Percentiles rank a stretch among this genome's conserved stretches.
phyloP scores from a whole-genome alignment of 2,113 vertebrate species.

The Dolichallabes microphthalmus region DNA sequence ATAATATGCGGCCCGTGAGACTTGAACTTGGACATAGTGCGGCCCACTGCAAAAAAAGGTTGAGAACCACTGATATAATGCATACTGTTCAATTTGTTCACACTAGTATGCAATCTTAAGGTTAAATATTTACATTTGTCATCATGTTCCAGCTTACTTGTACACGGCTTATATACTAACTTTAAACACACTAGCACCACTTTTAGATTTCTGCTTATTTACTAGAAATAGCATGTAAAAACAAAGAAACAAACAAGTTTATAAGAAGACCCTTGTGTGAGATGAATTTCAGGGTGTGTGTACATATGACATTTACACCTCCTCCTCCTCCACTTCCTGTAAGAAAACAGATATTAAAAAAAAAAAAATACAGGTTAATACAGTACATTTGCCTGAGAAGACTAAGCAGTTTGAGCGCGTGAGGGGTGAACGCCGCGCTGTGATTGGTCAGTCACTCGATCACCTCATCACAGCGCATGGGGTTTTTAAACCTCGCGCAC shows the following conservation, averaged over 20 bases:
- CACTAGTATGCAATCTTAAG: background rate
- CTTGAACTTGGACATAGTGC: too few relatives aligned
- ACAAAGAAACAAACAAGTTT: background rate
- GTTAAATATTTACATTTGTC: background rate
- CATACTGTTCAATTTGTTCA: too few relatives aligned
- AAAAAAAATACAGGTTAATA: too few relatives aligned
- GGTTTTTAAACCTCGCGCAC: conserved; percentile 5
- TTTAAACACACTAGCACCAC: background rate
- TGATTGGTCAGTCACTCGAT: conserved; percentile 9
- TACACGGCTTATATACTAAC: background rate
- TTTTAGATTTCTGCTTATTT: background rate
- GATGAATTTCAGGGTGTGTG: background rate
- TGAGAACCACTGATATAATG: too few relatives aligned
- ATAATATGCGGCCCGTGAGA: too few relatives aligned
- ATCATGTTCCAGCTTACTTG: too few relatives aligned
- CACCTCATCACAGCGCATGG: conserved; percentile 1
- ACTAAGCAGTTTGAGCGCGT: background rate
- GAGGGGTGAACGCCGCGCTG: conserved; percentile 16
- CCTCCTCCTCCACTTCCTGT: background rate
- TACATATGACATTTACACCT: background rate
- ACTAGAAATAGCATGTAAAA: background rate
- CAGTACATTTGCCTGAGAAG: too few relatives aligned
- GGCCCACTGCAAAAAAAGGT: too few relatives aligned
- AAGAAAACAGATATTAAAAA: too few relatives aligned
- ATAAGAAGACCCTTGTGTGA: background rate